Base-by-base conservation (phyloP, 2,888 invertebrate species). In the Chirona hameri region DNA sequence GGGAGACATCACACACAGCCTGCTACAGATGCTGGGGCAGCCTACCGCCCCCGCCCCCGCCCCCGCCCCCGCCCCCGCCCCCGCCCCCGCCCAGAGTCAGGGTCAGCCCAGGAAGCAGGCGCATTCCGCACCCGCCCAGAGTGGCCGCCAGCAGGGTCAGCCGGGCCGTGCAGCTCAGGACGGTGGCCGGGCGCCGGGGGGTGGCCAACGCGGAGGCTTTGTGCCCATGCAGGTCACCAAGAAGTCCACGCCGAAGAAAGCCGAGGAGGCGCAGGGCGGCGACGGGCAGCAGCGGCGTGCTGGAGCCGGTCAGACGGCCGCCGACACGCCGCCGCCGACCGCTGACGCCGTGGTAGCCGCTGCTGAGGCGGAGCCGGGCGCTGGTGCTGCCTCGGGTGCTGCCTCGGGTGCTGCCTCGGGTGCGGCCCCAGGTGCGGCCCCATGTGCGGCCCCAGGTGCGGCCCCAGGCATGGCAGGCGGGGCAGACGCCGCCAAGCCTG, bases 191-290 rank as follows among this genome's bases (percentile, higher is more conserved):
- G 31, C 29, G 31, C 18, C 31, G 29, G 31, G 18, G 18, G 72
- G 31, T 46, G 65, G n/a, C 21, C 69, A 65, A 27, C 65, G 81
- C n/a, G 52, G 52, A 12, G 52, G 52, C 52, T 84, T 84, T 46
- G 84, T 84, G 21, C 84, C 84, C 5, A 84, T 83, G 39, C 84
- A 84, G 79, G 84, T 84, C 15, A 83, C 83, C 29, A 82, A 84
- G 31, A 84, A 84, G n/a, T 82, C 81, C 52, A 84, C 84, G 18
- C 46, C 76, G 4, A 27, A 39, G 46, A 76, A 46, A 39, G 46
- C 10, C 15, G 52, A 52, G 52, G 52, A 12, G 52, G 12, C 15
- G 18, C 7, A 12, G 52, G 52, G 15, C 52, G 52, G 52, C 52
- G 52, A 12, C 52, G 52, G 52, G 12, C 52, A 12, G 29, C 21